These are phyloP conservation scores for Ciona savignyi DNA, from an alignment of 23 tunicate genomes.

Conservation along the genomic window DNA sequence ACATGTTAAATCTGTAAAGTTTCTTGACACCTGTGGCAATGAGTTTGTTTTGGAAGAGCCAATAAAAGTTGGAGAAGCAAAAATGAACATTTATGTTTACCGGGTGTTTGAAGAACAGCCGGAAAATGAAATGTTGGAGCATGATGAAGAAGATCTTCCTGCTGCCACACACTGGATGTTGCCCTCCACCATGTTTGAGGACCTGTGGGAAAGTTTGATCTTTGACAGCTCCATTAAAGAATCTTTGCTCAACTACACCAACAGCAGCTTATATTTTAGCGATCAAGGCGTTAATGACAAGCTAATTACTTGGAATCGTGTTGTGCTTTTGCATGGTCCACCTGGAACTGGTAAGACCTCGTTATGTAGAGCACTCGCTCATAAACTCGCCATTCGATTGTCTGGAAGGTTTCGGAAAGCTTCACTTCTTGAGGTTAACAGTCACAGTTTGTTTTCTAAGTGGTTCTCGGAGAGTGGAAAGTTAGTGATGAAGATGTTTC, in stretches of 20 bases:
- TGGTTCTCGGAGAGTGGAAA: slow-evolving; percentile 99
- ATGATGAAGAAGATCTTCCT: slow-evolving; percentile 53
- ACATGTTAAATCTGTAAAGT: too few species aligned
- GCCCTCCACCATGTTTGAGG: slow-evolving; percentile 37
- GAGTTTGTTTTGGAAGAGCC: too few species aligned
- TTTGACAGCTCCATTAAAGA: slow-evolving; percentile 61
- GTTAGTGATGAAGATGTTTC: slow-evolving; percentile 89
- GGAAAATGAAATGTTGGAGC: slow-evolving; percentile 57
- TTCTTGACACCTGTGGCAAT: too few species aligned
- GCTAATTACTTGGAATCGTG: slow-evolving; percentile 77
- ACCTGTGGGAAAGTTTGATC: slow-evolving; percentile 65
- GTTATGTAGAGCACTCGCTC: slow-evolving; percentile 84
- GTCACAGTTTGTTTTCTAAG: slow-evolving; percentile 94
- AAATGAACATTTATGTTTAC: too few species aligned
- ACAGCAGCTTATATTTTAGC: slow-evolving; percentile 43
- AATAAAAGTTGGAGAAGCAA: too few species aligned
- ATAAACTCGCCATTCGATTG: slow-evolving; percentile 72
- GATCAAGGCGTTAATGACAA: slow-evolving; percentile 60
- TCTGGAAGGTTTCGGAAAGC: slow-evolving; percentile 42
- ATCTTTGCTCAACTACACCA: slow-evolving; percentile 63
- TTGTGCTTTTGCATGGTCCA: slow-evolving; percentile 91
- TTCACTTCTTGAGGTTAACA: slow-evolving; percentile 77
- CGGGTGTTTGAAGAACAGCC: background rate
- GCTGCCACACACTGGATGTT: slow-evolving; percentile 67
- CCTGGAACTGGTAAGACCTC: slow-evolving; percentile 99